Conservation (phyloP, 2,888 invertebrate species). For the Melanophora roralis region DNA sequence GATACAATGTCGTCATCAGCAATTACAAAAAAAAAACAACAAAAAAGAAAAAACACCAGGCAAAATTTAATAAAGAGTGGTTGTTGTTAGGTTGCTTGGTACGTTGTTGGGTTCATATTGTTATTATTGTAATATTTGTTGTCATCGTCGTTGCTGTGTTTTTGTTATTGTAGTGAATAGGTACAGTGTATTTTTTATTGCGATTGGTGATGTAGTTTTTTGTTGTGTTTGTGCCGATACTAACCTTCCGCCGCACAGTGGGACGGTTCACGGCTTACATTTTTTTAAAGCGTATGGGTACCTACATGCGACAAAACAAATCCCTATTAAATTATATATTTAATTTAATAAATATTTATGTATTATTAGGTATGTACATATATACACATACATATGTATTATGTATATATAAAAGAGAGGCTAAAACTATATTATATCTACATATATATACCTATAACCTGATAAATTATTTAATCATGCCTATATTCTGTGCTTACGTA, state of each 20-base stretch:
- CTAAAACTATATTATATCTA: no score
- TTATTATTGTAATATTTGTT: constrained; percentile 28
- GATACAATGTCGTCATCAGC: constrained; percentile 49
- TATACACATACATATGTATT: no score
- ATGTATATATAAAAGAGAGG: no score
- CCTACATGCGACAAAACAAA: no score
- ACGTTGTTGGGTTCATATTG: constrained; percentile 28
- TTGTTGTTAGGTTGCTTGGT: constrained; percentile 23
- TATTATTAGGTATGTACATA: no score
- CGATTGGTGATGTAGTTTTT: constrained; percentile 40
- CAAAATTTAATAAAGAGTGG: constrained; percentile 40
- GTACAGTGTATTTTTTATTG: constrained; percentile 16
- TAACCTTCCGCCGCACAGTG: constrained; percentile 43
- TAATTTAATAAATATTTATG: no score
- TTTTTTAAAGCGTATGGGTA: no score
- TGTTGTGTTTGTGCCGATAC: constrained; percentile 37
- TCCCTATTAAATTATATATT: no score
- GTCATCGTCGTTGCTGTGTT: constrained; percentile 36
- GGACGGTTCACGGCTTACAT: no score
- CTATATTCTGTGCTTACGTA: no score
- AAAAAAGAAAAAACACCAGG: constrained; percentile 22
- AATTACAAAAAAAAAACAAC: constrained; percentile 19
- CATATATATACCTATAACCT: no score
- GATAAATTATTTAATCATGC: no score
- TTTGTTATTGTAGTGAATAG: constrained; percentile 28